phyloP scores from a whole-genome alignment of 2,888 invertebrate species.

The Apeira syringaria region DNA sequence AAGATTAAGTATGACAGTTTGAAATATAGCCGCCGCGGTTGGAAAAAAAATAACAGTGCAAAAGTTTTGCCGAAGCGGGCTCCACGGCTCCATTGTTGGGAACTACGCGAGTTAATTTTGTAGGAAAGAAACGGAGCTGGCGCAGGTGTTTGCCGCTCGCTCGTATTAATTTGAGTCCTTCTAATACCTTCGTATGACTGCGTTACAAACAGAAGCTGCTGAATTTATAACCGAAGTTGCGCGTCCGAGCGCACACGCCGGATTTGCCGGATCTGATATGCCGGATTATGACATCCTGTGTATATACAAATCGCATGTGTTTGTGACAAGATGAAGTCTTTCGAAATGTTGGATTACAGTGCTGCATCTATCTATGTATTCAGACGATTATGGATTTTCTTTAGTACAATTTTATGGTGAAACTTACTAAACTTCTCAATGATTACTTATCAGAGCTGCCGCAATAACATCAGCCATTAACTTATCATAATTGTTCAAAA shows the following conservation, averaged over 20 bases:
- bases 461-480: constrained; percentile 53
- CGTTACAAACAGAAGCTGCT: constrained; percentile 63
- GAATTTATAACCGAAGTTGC: constrained; percentile 71
- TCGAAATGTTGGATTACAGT: not conserved
- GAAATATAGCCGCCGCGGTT: constrained; percentile 80
- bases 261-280: constrained; percentile 57
- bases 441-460: constrained; percentile 21
- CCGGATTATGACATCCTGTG: constrained; percentile 68
- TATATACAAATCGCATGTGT: constrained; percentile 6
- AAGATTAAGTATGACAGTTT: constrained; percentile 84
- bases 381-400: too few species aligned
- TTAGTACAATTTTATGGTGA: too few species aligned
- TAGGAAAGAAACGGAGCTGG: constrained; percentile 73
- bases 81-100: constrained; percentile 70
- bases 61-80: constrained; percentile 52
- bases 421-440: too few species aligned
- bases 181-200: constrained; percentile 76
- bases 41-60: constrained; percentile 75
- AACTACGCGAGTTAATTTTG: constrained; percentile 74
- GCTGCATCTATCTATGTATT: too few species aligned
- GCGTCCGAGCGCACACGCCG: constrained; percentile 49
- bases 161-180: constrained; percentile 77
- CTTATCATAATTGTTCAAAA: constrained; percentile 80
- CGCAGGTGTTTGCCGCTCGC: constrained; percentile 66
- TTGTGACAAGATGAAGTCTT: constrained; percentile 13